A percentile compares a stretch with the other conserved stretches of the same genome.
Evolutionary conservation across 2,888 invertebrate genomes (phyloP).

Genomic region (Andrena camellia): DNA sequence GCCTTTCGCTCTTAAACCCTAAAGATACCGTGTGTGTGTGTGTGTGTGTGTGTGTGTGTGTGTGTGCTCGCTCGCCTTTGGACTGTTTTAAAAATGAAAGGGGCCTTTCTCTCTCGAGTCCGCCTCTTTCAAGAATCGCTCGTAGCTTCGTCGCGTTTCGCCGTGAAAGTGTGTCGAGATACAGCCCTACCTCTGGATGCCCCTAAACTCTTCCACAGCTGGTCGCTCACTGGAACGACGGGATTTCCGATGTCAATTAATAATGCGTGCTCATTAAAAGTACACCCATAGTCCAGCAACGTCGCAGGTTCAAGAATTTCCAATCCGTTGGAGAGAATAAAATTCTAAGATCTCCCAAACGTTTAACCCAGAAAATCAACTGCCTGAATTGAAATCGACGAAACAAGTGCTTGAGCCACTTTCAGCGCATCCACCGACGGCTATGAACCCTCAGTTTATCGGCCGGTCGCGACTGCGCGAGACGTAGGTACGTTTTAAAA

Average conservation of each 20-base stretch:
- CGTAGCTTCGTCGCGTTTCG: slow-evolving; percentile 41
- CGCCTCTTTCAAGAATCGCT: slow-evolving; percentile 61
- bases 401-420: too few relatives aligned
- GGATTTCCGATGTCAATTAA: background rate
- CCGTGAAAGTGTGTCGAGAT: slow-evolving; percentile 53
- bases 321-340: too few relatives aligned
- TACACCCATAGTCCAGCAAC: too few relatives aligned
- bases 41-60: slow-evolving; percentile 21
- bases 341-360: too few relatives aligned
- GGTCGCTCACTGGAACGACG: background rate
- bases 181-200: slow-evolving; percentile 8
- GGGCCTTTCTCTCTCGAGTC: slow-evolving; percentile 47
- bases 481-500: slow-evolving; percentile 10
- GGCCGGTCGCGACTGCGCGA: background rate
- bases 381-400: too few relatives aligned
- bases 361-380: too few relatives aligned
- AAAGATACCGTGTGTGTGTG: slow-evolving; percentile 51
- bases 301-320: too few relatives aligned
- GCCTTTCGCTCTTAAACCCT: slow-evolving; percentile 42
- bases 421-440: too few relatives aligned
- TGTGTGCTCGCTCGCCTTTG: slow-evolving; percentile 44
- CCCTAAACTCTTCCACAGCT: slow-evolving; percentile 18
- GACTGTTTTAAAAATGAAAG: slow-evolving; percentile 61
- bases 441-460: slow-evolving; percentile 21
- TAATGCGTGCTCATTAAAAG: too few relatives aligned